Percentiles rank a stretch among this genome's conserved stretches.
Conservation (phyloP, 2,888 invertebrate genomes). For the Pyralis farinalis region DNA sequence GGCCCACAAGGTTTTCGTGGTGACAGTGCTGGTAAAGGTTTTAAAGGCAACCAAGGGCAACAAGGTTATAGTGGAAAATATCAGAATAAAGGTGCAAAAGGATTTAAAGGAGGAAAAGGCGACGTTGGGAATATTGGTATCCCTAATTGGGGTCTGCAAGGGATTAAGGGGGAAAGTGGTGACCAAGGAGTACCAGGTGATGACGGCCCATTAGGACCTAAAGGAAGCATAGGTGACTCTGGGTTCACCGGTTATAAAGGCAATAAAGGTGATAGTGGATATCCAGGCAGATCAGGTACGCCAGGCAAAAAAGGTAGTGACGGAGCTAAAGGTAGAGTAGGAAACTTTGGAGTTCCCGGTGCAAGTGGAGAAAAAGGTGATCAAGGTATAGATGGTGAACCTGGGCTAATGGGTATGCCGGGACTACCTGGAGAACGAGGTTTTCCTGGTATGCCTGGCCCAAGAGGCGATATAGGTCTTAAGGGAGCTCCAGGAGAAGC, state of each 20-base stretch:
- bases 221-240: slow-evolving; percentile 62
- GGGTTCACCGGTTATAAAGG: slow-evolving; percentile 81
- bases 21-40: slow-evolving; percentile 14
- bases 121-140: slow-evolving; percentile 79
- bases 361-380: slow-evolving; percentile 45
- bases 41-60: slow-evolving; percentile 27
- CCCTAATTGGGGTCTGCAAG: slow-evolving; percentile 65
- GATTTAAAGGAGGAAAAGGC: slow-evolving; percentile 78
- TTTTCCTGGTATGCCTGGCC: slow-evolving; percentile 38
- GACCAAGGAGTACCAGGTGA: slow-evolving; percentile 63
- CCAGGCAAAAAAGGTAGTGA: slow-evolving; percentile 79
- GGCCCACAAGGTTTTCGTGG: slow-evolving; percentile 76
- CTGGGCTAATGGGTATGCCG: slow-evolving; percentile 71
- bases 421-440: slow-evolving; percentile 81
- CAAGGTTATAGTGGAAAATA: slow-evolving; percentile 75
- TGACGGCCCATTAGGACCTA: slow-evolving; percentile 18
- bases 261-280: slow-evolving; percentile 69
- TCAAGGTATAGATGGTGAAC: slow-evolving; percentile 38
- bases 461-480: slow-evolving; percentile 71
- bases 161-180: slow-evolving; percentile 83
- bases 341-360: slow-evolving; percentile 75
- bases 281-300: slow-evolving; percentile 77
- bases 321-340: slow-evolving; percentile 56
- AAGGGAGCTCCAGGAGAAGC: slow-evolving; percentile 71
- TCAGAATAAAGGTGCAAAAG: slow-evolving; percentile 57